Percentiles rank a stretch among this genome's conserved stretches.
phyloP scores from a whole-genome alignment of 2,888 invertebrate species.

The Prenolepis imparis region DNA sequence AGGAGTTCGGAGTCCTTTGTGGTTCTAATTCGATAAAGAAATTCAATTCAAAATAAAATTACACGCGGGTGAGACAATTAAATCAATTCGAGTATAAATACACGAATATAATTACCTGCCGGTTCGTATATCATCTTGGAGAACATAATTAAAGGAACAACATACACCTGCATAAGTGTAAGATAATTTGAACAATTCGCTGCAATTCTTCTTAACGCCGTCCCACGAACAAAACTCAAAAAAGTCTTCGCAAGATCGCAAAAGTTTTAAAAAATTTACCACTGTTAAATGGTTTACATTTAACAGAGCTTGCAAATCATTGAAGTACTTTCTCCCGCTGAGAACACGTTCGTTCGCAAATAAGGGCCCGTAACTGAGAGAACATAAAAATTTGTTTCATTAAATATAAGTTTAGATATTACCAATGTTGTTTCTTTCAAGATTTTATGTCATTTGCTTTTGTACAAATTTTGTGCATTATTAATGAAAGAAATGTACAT shows the following conservation, averaged over 20 bases:
- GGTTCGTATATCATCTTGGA: conserved; percentile 59
- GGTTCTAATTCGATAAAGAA: background rate
- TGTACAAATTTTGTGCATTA: background rate
- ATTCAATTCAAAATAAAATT: background rate
- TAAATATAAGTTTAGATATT: conserved; percentile 2
- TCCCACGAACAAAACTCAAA: conserved; percentile 83
- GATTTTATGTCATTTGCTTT: background rate
- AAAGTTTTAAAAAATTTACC: conserved; percentile 71
- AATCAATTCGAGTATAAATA: background rate
- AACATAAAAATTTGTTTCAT: conserved; percentile 7
- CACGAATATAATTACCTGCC: conserved; percentile 57
- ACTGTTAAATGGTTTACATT: conserved; percentile 73
- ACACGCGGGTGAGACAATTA: background rate
- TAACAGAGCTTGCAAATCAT: conserved; percentile 76
- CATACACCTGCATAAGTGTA: conserved; percentile 82
- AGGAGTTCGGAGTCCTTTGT: background rate
- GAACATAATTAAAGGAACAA: conserved; percentile 84
- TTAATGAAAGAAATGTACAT: conserved; percentile 19
- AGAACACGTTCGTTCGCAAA: conserved; percentile 28
- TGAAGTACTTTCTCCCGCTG: background rate
- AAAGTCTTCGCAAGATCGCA: conserved; percentile 82
- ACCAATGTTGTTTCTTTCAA: background rate
- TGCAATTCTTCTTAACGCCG: conserved; percentile 75
- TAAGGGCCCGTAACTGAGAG: conserved; percentile 60
- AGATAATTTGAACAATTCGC: conserved; percentile 74